Conservation (phyloP, 2,113 vertebrate species). For the Vidua macroura region DNA sequence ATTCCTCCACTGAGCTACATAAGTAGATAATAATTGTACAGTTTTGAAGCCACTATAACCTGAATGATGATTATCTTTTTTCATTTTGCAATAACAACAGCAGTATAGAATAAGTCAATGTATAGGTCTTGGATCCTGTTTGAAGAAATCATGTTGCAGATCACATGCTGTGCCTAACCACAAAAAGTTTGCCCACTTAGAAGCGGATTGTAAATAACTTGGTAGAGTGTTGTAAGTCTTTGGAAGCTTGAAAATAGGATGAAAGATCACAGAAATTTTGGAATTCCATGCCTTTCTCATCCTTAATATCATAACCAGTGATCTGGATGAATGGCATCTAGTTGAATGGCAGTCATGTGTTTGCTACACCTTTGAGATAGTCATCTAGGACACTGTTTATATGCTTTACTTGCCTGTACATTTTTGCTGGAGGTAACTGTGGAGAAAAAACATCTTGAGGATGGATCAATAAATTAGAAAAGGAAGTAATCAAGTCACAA, state of each 20-base stretch:
- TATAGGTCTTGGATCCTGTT: not conserved
- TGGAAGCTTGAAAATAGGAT: not conserved
- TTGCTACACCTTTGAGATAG: not conserved
- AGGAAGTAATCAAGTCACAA: not conserved
- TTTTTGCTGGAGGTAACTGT: not conserved
- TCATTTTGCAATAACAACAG: not conserved
- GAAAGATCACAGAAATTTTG: not conserved
- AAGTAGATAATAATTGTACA: not conserved
- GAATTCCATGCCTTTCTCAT: not conserved
- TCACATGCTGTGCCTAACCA: not conserved
- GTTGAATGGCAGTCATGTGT: not conserved
- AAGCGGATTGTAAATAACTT: not conserved
- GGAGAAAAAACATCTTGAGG: not conserved
- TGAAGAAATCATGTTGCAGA: not conserved
- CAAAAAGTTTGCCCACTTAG: not conserved
- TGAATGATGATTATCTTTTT: not conserved
- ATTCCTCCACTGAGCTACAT: not conserved
- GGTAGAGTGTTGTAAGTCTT: not conserved
- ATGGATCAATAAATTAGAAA: not conserved
- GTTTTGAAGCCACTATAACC: not conserved
- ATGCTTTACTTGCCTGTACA: not conserved
- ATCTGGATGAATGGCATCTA: not conserved
- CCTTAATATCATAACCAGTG: not conserved
- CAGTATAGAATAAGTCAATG: not conserved
- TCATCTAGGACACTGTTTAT: not conserved